These are phyloP conservation scores for Sclerurus mexicanus DNA, from an alignment of 2,113 vertebrate species.

Conservation along the genomic window DNA sequence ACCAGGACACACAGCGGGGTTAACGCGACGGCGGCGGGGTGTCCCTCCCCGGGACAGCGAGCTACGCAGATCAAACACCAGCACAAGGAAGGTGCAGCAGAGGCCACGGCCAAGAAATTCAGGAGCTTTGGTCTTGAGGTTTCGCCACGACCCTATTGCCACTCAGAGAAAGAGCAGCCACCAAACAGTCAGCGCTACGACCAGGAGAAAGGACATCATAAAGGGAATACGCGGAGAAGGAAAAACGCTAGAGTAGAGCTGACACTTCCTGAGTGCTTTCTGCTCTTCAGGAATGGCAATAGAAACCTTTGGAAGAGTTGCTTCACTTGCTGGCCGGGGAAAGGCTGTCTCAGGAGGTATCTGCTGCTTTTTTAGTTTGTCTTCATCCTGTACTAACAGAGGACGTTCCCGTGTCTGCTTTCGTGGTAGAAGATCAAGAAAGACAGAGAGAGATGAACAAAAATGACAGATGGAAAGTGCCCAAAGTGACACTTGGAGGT, in stretches of 20 bases:
- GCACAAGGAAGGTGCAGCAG: constrained; percentile 32
- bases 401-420: constrained; percentile 85
- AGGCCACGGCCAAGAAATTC: constrained; percentile 58
- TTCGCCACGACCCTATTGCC: constrained; percentile 55
- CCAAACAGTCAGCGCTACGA: constrained; percentile 84
- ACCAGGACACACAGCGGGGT: neutral
- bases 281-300: constrained; percentile 83
- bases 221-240: constrained; percentile 79
- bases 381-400: constrained; percentile 85
- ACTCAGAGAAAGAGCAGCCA: constrained; percentile 89
- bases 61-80: constrained; percentile 10
- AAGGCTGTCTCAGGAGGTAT: constrained; percentile 75
- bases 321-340: constrained; percentile 71
- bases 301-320: constrained; percentile 79
- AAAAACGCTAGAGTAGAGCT: constrained; percentile 77
- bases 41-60: neutral
- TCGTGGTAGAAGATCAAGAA: constrained; percentile 88
- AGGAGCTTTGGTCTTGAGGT: constrained; percentile 69
- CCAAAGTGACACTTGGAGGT: constrained; percentile 80
- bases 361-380: constrained; percentile 82
- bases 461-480: constrained; percentile 82
- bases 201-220: constrained; percentile 85
- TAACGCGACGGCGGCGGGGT: neutral
- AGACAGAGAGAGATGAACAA: constrained; percentile 93
- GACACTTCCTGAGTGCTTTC: constrained; percentile 77